Evolutionary conservation across 2,113 vertebrate species (phyloP).

Genomic region (Zootoca vivipara): DNA sequence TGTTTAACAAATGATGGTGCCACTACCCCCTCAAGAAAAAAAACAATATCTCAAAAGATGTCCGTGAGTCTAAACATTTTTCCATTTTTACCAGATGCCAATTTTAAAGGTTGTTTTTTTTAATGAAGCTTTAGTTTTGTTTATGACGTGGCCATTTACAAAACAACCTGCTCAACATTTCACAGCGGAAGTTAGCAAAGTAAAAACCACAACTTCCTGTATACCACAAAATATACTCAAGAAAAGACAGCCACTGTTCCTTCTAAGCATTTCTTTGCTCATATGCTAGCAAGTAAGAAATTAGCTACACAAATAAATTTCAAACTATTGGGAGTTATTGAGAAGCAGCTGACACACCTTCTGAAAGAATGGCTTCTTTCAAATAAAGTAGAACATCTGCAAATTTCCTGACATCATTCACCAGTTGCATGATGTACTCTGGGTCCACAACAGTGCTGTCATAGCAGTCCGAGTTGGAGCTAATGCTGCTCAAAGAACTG

Average conservation of each 20-base stretch:
- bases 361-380: constrained; percentile 90
- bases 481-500: constrained; percentile 80
- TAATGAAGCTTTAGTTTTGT: not conserved
- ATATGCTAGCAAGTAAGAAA: constrained; percentile 10
- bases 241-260: constrained; percentile 29
- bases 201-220: constrained; percentile 53
- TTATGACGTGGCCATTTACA: constrained; percentile 35
- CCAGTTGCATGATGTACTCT: constrained; percentile 93
- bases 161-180: constrained; percentile 56
- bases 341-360: constrained; percentile 78
- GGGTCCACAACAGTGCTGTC: constrained; percentile 84
- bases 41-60: not conserved
- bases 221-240: constrained; percentile 27
- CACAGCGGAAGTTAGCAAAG: constrained; percentile 59
- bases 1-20: not conserved
- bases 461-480: constrained; percentile 75
- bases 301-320: not conserved
- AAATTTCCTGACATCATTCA: constrained; percentile 92
- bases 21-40: not conserved
- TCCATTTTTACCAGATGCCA: constrained; percentile 45
- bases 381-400: constrained; percentile 91
- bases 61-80: constrained; percentile 16
- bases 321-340: constrained; percentile 38
- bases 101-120: not conserved
- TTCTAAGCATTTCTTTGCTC: not conserved